Conservation (phyloP, 2,888 invertebrate species). For the Metallyticus violacea region DNA sequence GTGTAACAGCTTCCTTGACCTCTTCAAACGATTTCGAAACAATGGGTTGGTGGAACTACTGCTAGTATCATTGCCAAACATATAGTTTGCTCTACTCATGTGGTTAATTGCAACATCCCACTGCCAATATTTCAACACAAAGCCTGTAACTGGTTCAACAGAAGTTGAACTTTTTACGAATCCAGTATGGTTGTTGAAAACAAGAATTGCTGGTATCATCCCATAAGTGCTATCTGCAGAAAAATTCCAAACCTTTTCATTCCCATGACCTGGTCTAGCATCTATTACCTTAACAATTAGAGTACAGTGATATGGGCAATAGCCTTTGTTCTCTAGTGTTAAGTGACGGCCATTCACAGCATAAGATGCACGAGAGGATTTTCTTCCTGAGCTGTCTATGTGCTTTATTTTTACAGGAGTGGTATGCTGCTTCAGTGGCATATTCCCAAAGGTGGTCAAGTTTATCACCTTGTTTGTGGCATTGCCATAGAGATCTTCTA, state of each 20-base stretch:
- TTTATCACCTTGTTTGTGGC: not conserved
- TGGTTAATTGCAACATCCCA: slow-evolving; percentile 49
- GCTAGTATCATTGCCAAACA: not conserved
- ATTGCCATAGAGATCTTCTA: not conserved
- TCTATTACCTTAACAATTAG: slow-evolving; percentile 59
- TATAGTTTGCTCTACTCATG: not conserved
- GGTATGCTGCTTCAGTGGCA: not conserved
- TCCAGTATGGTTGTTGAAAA: slow-evolving; percentile 51
- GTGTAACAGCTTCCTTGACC: not conserved
- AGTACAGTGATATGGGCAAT: slow-evolving; percentile 66
- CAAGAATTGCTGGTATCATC: slow-evolving; percentile 68
- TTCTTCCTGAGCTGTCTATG: not conserved
- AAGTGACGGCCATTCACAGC: slow-evolving; percentile 59
- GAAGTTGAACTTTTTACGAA: slow-evolving; percentile 46
- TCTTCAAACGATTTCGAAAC: slow-evolving; percentile 19
- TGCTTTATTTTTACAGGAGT: not conserved
- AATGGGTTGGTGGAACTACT: slow-evolving; percentile 3
- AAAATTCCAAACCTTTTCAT: slow-evolving; percentile 59
- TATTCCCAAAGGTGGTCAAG: not conserved
- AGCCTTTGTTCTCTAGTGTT: slow-evolving; percentile 67
- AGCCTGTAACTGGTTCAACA: slow-evolving; percentile 58
- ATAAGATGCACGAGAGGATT: not conserved
- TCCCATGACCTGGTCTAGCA: slow-evolving; percentile 50
- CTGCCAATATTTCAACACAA: slow-evolving; percentile 80
- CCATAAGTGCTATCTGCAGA: slow-evolving; percentile 64